A percentile compares a stretch with the other conserved stretches of the same genome.
Conservation (phyloP, 2,797 vertebrate species). For the Muscicapa striata region DNA sequence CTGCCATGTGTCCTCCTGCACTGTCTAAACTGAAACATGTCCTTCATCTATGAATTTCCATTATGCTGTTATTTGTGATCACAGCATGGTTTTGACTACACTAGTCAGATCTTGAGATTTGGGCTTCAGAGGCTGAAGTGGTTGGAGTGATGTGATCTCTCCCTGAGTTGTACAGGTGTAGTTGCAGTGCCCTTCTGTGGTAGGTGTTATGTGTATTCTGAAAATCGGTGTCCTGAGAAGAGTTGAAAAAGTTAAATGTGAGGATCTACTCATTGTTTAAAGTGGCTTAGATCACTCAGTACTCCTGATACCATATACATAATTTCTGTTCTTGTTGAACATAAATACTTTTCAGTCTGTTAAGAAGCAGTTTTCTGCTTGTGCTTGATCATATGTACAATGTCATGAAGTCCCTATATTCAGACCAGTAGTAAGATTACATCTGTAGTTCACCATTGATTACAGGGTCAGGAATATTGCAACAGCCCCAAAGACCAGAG, state of each 20-base stretch:
- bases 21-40: background rate
- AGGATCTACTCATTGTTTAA: background rate
- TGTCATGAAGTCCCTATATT: background rate
- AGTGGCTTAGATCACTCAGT: background rate
- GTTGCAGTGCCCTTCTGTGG: background rate
- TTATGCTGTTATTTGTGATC: background rate
- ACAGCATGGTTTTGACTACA: background rate
- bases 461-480: background rate
- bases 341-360: background rate
- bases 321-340: background rate
- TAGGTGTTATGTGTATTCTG: background rate
- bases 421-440: background rate
- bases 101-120: background rate
- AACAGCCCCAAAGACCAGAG: background rate
- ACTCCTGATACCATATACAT: background rate
- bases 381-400: background rate
- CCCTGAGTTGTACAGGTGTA: background rate
- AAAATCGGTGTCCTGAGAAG: background rate
- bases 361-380: background rate
- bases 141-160: background rate
- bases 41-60: background rate
- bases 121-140: background rate
- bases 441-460: background rate
- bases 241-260: background rate
- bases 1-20: background rate